Evolutionary conservation across 2,797 vertebrate genomes (phyloP), one percentile per base, ranked within the genome.

Genomic region (Brachyalestes nurse): DNA sequence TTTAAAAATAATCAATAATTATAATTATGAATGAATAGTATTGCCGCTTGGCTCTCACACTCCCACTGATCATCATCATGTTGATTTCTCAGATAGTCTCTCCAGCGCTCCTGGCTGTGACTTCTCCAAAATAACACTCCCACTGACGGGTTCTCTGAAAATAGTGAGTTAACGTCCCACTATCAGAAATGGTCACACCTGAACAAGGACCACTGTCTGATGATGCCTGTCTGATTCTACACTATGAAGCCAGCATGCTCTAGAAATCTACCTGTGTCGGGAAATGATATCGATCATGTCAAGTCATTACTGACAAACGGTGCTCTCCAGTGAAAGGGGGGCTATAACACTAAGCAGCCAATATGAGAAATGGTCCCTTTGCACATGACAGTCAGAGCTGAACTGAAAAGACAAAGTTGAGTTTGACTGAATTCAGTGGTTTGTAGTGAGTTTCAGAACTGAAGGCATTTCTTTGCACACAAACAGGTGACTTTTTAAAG

Each of bases 41-140:
- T 86, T 84, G 62, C 88, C 85, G 82, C 77, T 95, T 90, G 90
- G 94, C 94, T 96, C 94, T 90, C 92, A 83, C 89, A 92, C 94
- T 92, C 92, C 89, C 93, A 92, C 88, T 28, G 28, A 28, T 89
- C 77, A 58, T 76, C 12, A 71, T 34, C n/a, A 49, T 82, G 80
- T 80, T 34, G 23, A 72, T 69, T 71, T 81, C 42, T 62, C 73
- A 86, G 42, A 84, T 62, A 70, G 71, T 93, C 93, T 95, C 93
- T 85, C 83, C 58, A 83, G 81, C 72, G 69, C 81, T 76, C 65
- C 78, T 61, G 73, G 72, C 61, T 73, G 60, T 74, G 58, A 65
- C 73, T 69, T 53, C 71, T 80, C 47, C 16, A 76, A 80, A 76
- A 12, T 2, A 9, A 72, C 28, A 28, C 73, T 70, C 75, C 42